These are phyloP conservation scores for Danaus melanippus DNA, from an alignment of 1,140 invertebrate species.

Conservation along the genomic window DNA sequence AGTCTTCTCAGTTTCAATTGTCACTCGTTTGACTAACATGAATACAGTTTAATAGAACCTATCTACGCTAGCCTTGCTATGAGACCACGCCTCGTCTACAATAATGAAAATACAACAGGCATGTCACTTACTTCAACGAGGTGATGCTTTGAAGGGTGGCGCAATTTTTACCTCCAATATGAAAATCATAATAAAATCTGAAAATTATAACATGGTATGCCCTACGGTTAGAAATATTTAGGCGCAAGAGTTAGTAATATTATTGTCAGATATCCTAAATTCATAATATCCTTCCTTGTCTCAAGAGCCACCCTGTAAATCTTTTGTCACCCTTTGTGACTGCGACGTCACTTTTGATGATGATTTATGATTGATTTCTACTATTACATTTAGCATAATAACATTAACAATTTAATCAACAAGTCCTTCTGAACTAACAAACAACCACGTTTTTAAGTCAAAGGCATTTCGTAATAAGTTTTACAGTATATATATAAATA, in stretches of 20 bases:
- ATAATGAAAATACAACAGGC: slow-evolving; percentile 60
- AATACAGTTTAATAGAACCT: slow-evolving; percentile 62
- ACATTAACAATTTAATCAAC: slow-evolving; percentile 17
- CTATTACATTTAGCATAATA: slow-evolving; percentile 11
- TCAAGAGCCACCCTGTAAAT: slow-evolving; percentile 57
- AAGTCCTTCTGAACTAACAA: slow-evolving; percentile 13
- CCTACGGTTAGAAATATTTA: slow-evolving; percentile 16
- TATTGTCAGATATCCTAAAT: slow-evolving; percentile 68
- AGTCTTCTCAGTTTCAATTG: slow-evolving; percentile 70
- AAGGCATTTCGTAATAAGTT: slow-evolving; percentile 11
- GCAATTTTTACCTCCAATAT: slow-evolving; percentile 3
- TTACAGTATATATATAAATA: neutral
- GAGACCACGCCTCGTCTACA: slow-evolving; percentile 63
- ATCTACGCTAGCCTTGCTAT: slow-evolving; percentile 69
- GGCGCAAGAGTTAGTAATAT: slow-evolving; percentile 48
- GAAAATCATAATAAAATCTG: neutral
- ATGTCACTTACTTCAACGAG: neutral
- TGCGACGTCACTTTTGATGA: slow-evolving; percentile 5
- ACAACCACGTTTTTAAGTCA: slow-evolving; percentile 18
- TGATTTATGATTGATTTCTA: slow-evolving; percentile 9
- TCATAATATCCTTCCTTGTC: slow-evolving; percentile 45
- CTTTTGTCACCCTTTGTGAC: slow-evolving; percentile 25
- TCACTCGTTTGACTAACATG: slow-evolving; percentile 63
- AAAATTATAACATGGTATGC: slow-evolving; percentile 9
- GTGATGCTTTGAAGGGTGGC: neutral